A percentile compares a stretch with the other conserved stretches of the same genome.
Evolutionary conservation across 64 coral and sea anemone genomes (phyloP).

Genomic region (Stichodactyla helianthus): DNA sequence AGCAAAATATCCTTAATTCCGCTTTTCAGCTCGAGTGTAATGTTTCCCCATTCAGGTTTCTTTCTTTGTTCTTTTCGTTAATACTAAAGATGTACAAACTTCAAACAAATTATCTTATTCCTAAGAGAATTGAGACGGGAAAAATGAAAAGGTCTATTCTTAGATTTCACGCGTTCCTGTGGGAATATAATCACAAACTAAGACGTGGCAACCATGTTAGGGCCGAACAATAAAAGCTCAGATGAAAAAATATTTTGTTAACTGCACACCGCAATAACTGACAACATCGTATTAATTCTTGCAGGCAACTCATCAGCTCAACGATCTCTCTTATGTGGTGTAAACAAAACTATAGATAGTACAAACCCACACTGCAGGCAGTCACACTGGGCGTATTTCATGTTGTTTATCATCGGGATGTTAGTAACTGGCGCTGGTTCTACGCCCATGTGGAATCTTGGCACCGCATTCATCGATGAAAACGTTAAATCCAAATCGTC

Average conservation of each 20-base stretch:
- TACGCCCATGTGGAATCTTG: conserved; percentile 20
- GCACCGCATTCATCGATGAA: conserved; percentile 13
- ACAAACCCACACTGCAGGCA: not conserved
- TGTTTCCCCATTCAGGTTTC: too few relatives aligned
- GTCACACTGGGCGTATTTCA: not conserved
- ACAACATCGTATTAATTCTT: not conserved
- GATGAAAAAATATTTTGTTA: not conserved
- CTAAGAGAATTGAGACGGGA: too few relatives aligned
- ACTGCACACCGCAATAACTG: not conserved
- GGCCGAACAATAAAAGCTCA: too few relatives aligned
- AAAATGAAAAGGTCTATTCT: too few relatives aligned
- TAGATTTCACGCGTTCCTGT: too few relatives aligned
- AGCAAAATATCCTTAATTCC: too few relatives aligned
- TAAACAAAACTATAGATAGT: not conserved
- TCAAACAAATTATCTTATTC: too few relatives aligned
- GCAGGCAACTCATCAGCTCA: not conserved
- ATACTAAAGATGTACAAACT: too few relatives aligned
- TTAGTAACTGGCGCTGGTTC: conserved; percentile 8
- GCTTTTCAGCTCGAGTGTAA: too few relatives aligned
- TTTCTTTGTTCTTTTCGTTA: too few relatives aligned
- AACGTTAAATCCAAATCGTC: conserved; percentile 11
- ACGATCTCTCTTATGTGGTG: not conserved
- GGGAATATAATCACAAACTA: too few relatives aligned
- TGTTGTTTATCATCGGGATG: conserved; percentile 25
- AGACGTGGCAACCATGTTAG: too few relatives aligned